Base-by-base conservation (phyloP, 2,797 vertebrate genomes). In the Esox lucius region DNA sequence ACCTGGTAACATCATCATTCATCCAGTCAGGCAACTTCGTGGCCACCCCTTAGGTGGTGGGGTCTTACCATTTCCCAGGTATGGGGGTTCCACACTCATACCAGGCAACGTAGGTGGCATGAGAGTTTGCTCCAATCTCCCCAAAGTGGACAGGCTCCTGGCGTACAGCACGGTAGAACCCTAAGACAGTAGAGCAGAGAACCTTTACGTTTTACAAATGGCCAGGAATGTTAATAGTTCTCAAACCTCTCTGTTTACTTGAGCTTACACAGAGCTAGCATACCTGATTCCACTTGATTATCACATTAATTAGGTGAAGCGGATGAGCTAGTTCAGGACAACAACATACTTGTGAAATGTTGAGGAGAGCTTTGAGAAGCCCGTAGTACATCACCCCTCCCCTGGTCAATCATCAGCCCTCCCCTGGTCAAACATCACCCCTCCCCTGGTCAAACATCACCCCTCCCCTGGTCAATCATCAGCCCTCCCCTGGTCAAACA, bases 1-100 rank as follows among this genome's bases (percentile, higher is more conserved):
- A 17, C 33, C 42, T 66, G 68, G 73, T 39, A 49, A 82, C 64
- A 53, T 81, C 8, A 56, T 59, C 19, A 72, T 46, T 83, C 73
- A 12, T 73, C 42, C 73, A 70, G 46, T 59, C 66, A 70, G 65
- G 70, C 24, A 69, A 56, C 64, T 77, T 85, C 69, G 73, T 78
- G 53, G 49, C 71, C 51, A 73, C 72, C 69, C 61, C 35, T 56
- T 68, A 49, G 19, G n/a, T 59, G 53, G 53, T 19, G 53, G 66
- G 9, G 53, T 78, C 77, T 92, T 96, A 99, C 98, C 98, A 99
- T 86, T 98, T 98, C 70, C 98, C 97, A 53, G 98, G 98, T 79
- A 99, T 98, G 15, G 98, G 94, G 0, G 95, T 96, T 67, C 98
- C 98, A 15, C 98, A 99, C 90, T 99, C 98, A 8, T 99, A 99